Base-by-base conservation (phyloP, 2,797 vertebrate genomes). In the Urophycis tenuis region DNA sequence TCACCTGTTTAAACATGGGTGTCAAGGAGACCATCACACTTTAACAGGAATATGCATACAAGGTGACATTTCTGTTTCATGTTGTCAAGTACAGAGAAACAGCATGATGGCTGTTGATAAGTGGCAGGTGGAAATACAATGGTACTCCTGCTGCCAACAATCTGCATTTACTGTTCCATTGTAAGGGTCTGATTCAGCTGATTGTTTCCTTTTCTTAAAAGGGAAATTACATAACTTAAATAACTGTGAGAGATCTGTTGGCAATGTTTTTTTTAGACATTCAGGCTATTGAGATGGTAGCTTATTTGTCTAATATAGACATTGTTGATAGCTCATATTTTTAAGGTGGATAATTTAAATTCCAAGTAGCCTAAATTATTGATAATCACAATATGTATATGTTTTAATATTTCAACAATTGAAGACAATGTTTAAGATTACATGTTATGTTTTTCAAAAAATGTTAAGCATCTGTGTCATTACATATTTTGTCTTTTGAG, bases 391-490 rank as follows among this genome's bases (percentile, higher is more conserved):
- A 67, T 67, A 67, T 60, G 22, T 60, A 60, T 25, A 60, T 49
- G 45, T 67, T 71, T 33, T 17, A 71, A 31, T 33, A 33, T 32
- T 31, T 71, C 30, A 32, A 71, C 33, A 71, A 71, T 29, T 64
- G 60, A 19, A 49, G 41, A 64, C 60, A 32, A 32, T 71, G 32
- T 31, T 31, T 33, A 32, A 71, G 5, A 33, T 31, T 14, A 17
- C 8, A 31, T 71, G 32, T 71, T 71, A 30, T 70, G 32, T 71
- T 71, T 71, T 6, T 5, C 14, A 33, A 33, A 71, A 15, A 33
- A 17, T 71, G 32, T 71, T 19, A 77, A 73, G 60, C 60, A 53
- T 85, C 67, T 71, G 14, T 79, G 71, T 70, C n/a, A 60, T 60
- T 60, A 29, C n/a, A 67, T 67, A 67, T 71, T 71, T 31, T 32